A percentile compares a stretch with the other conserved stretches of the same genome.
Evolutionary conservation across 2,888 invertebrate species (phyloP).

Genomic region (Oasisia sp.): DNA sequence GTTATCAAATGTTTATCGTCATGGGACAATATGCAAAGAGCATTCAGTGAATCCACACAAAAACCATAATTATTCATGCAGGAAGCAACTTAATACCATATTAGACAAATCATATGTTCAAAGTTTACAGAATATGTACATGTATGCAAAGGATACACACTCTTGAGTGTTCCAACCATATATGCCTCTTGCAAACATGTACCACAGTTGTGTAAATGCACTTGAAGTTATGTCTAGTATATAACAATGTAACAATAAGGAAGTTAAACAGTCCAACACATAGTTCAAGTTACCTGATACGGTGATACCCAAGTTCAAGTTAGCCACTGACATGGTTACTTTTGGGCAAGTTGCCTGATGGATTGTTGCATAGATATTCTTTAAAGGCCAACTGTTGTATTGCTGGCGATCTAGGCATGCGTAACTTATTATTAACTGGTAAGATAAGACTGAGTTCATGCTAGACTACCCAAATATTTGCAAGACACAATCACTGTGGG

Average conservation of each 20-base stretch:
- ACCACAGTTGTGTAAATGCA: not conserved
- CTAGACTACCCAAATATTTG: not conserved
- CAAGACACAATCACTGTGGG: not conserved
- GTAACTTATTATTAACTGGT: not conserved
- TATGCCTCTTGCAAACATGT: not conserved
- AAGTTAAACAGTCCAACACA: not conserved
- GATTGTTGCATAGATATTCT: not conserved
- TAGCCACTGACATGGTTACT: not conserved
- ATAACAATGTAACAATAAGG: not conserved
- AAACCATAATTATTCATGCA: too few relatives aligned
- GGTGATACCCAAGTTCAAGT: not conserved
- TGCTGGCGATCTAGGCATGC: not conserved
- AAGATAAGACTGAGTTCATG: not conserved
- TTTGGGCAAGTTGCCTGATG: not conserved
- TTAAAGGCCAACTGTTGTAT: not conserved
- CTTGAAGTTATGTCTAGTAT: not conserved
- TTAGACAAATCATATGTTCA: too few relatives aligned
- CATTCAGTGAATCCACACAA: too few relatives aligned
- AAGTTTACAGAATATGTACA: too few relatives aligned
- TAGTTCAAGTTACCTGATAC: not conserved
- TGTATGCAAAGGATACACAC: too few relatives aligned
- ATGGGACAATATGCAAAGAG: too few relatives aligned
- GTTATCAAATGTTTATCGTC: too few relatives aligned
- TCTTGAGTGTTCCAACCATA: not conserved
- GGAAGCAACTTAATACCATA: too few relatives aligned